Percentiles rank a stretch among this genome's conserved stretches.
These are phyloP conservation scores for Zophobas morio DNA, from an alignment of 1,140 invertebrate genomes.

Conservation along the genomic window DNA sequence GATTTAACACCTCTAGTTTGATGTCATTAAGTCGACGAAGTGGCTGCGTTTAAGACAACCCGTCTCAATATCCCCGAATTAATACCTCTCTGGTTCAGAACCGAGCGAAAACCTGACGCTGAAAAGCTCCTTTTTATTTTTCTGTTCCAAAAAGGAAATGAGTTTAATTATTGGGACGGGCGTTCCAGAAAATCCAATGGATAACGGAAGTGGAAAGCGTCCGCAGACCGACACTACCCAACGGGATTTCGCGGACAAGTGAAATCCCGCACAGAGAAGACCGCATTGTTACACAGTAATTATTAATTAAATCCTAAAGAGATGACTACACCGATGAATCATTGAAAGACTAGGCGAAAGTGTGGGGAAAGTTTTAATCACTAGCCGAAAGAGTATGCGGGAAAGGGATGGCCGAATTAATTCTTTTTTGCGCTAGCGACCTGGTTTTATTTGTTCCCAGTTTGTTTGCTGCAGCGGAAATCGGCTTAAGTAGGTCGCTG, in stretches of 20 bases:
- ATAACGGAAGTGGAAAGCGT: conserved; percentile 24
- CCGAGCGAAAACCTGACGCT: neutral
- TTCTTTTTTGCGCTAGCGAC: too few relatives aligned
- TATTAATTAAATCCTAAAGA: conserved; percentile 22
- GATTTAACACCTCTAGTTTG: conserved; percentile 14
- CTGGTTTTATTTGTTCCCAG: too few relatives aligned
- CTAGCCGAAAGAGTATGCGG: too few relatives aligned
- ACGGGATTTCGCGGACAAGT: conserved; percentile 5
- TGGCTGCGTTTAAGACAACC: too few relatives aligned
- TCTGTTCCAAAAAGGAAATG: conserved; percentile 6
- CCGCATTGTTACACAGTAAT: conserved; percentile 26
- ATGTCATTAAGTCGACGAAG: neutral
- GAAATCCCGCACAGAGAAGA: conserved; percentile 6
- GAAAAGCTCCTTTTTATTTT: conserved; percentile 10
- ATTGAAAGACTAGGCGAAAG: neutral
- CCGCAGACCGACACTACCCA: conserved; percentile 4
- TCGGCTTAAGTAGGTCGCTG: too few relatives aligned
- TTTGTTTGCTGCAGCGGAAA: too few relatives aligned
- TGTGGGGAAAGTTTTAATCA: too few relatives aligned
- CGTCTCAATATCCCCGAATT: neutral
- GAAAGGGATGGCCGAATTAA: too few relatives aligned
- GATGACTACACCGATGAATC: neutral
- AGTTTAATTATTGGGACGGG: conserved; percentile 31
- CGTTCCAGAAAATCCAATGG: conserved; percentile 26
- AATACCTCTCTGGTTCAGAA: neutral